phyloP scores from a whole-genome alignment of 1,140 invertebrate genomes.

The Drosophila orosa region DNA sequence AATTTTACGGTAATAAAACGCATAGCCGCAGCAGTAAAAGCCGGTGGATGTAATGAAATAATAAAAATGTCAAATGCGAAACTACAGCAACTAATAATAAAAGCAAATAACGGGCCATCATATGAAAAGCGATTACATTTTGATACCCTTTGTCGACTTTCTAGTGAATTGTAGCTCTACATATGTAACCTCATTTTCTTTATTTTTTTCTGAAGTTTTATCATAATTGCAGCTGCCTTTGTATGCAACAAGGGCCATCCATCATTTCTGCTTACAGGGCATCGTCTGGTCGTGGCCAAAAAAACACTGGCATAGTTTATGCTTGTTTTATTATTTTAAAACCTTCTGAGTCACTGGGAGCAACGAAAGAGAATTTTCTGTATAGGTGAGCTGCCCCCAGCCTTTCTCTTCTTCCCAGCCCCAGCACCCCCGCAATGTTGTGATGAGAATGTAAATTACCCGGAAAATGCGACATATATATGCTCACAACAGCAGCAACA shows the following conservation, averaged over 20 bases:
- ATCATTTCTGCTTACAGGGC: constrained; percentile 22
- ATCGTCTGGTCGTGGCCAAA: constrained; percentile 15
- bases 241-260: not conserved
- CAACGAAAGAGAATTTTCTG: constrained; percentile 35
- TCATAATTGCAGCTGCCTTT: constrained; percentile 3
- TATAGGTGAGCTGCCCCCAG: constrained; percentile 26
- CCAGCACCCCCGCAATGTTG: constrained; percentile 33
- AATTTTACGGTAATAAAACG: constrained; percentile 58
- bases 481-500: constrained; percentile 45
- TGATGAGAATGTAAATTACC: constrained; percentile 80
- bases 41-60: constrained; percentile 40
- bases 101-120: constrained; percentile 44
- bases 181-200: not conserved
- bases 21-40: constrained; percentile 6
- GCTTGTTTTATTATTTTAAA: constrained; percentile 75
- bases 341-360: constrained; percentile 52
- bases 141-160: constrained; percentile 18
- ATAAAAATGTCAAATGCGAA: constrained; percentile 55
- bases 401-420: not conserved
- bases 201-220: not conserved
- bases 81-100: constrained; percentile 59
- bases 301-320: constrained; percentile 26
- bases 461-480: constrained; percentile 79
- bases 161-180: not conserved
- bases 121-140: constrained; percentile 44